Evolutionary conservation across 1,140 invertebrate species (phyloP).

Genomic region (Uloborus diversus): DNA sequence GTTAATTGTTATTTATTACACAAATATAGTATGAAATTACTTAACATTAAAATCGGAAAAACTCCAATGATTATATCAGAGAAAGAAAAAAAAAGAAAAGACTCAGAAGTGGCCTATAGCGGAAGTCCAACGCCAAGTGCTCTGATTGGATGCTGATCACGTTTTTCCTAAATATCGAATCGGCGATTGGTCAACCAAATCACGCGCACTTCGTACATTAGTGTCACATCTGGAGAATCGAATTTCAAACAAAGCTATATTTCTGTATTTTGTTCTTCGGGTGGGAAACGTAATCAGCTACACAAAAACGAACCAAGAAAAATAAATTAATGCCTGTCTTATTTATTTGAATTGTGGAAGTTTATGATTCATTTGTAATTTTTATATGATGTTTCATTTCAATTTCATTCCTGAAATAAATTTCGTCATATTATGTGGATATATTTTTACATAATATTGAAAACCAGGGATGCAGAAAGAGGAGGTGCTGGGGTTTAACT

Average conservation of each 20-base stretch:
- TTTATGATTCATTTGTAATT: no score
- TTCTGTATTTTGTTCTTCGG: conserved; percentile 44
- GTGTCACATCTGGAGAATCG: conserved; percentile 54
- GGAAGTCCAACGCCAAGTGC: conserved; percentile 28
- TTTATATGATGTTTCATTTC: no score
- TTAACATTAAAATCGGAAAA: no score
- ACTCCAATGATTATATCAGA: no score
- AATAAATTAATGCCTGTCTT: background rate
- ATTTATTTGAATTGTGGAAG: no score
- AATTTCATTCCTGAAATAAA: no score
- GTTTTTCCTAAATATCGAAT: conserved; percentile 41
- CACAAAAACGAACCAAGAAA: conserved; percentile 20
- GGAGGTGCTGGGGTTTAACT: no score
- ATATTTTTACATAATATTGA: no score
- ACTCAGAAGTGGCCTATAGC: conserved; percentile 19
- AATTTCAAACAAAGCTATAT: conserved; percentile 42
- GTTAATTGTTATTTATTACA: no score
- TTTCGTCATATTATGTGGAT: no score
- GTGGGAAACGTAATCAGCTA: conserved; percentile 24
- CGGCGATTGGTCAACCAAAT: conserved; percentile 41
- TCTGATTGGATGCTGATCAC: conserved; percentile 49
- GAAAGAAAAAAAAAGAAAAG: background rate
- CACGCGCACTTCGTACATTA: conserved; percentile 40
- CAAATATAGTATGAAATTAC: no score
- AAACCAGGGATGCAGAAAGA: no score